Base-by-base conservation (phyloP, 53 echinoderm and acorn worm genomes). In the Zoroaster sp. region DNA sequence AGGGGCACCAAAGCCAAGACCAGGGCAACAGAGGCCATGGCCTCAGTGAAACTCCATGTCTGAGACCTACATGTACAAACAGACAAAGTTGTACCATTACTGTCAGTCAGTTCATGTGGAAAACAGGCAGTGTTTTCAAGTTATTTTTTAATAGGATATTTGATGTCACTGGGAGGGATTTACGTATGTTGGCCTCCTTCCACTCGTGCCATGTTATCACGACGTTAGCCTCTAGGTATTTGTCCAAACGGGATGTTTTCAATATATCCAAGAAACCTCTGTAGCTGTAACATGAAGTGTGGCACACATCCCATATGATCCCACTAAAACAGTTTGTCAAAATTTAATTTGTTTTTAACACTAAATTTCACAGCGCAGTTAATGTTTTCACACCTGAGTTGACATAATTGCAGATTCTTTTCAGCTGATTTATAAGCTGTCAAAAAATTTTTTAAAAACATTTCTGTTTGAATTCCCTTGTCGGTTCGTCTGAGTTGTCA, bases 291-390 rank as follows among this genome's bases (percentile, higher is more conserved):
- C 42, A 30, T 14, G 18, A 23, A 31, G 47, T 25, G 47, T 30
- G 18, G 21, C 35, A 30, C n/a, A 28, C 51, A 33, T 15, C 49
- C 33, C 45, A 30, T 76, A 5, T 33, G 5, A n/a, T 47, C 51
- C 42, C 49, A 34, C 34, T 47, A 30, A 10, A 47, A 31, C 31
- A 46, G 31, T 31, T 51, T 76, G 76, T 47, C 75, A 45, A 49
- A 35, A 32, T 76, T 21, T 74, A 52, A 76, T 49, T 76, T 76
- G 45, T 42, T 31, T 34, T 51, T 76, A 76, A 47, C 76, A 76
- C 76, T 9, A 31, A 30, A 46, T 76, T 76, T 76, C 49, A 51
- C 51, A 31, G 76, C 10, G 69, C 36, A 8, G 34, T 69, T 69
- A 69, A 10, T 34, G 76, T 51, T 47, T 46, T 32, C 76, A 76